These are phyloP conservation scores for Chaetops frenatus DNA, from an alignment of 2,113 vertebrate species.

Conservation along the genomic window DNA sequence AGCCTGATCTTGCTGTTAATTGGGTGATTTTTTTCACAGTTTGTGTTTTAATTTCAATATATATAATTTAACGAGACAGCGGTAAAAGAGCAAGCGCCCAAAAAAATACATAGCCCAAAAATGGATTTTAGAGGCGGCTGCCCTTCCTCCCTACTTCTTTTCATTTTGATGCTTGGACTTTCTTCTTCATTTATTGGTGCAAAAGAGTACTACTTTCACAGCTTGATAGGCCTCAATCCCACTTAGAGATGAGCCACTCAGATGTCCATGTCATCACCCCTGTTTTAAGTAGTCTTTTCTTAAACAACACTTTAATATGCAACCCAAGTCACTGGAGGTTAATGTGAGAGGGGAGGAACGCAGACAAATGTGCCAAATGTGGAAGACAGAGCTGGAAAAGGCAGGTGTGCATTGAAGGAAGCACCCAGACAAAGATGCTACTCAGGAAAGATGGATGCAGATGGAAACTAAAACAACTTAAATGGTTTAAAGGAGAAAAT, in stretches of 20 bases:
- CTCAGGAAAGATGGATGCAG: not conserved
- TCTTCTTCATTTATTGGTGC: not conserved
- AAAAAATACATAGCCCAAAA: not conserved
- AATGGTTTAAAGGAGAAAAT: not conserved
- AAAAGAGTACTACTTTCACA: not conserved
- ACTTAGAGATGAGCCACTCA: not conserved
- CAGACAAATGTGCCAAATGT: not conserved
- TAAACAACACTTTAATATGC: not conserved
- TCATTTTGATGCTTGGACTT: not conserved
- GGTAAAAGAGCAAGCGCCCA: not conserved
- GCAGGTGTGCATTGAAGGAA: not conserved
- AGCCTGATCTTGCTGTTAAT: not conserved
- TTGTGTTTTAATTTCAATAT: not conserved
- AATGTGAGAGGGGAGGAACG: not conserved
- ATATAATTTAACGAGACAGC: rapidly evolving
- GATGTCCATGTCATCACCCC: rapidly evolving
- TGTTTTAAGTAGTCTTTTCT: not conserved
- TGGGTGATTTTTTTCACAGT: not conserved
- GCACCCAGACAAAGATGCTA: not conserved
- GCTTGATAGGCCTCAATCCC: not conserved
- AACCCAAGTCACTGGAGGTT: not conserved
- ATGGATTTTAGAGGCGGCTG: not conserved
- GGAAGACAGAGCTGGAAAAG: not conserved
- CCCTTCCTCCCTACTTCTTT: not conserved
- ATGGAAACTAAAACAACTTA: not conserved